phyloP scores from a whole-genome alignment of 2,888 invertebrate genomes.

The Orthosia cruda region DNA sequence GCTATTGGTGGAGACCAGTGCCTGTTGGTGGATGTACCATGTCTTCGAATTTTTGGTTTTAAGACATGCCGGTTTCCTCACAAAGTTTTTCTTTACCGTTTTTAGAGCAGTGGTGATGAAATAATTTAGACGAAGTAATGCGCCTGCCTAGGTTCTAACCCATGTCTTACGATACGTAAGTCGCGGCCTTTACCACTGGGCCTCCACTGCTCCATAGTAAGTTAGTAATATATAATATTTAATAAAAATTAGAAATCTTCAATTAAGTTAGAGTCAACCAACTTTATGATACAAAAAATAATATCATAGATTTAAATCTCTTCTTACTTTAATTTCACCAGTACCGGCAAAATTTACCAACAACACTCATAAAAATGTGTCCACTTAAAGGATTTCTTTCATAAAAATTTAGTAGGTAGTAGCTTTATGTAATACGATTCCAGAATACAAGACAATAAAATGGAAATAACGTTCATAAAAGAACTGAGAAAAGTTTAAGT shows the following conservation, averaged over 20 bases:
- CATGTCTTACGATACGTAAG: no score
- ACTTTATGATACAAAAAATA: not conserved
- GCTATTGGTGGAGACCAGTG: no score
- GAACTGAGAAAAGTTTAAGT: slow-evolving; percentile 62
- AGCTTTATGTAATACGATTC: slow-evolving; percentile 58
- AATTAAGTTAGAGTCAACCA: not conserved
- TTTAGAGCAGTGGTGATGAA: no score
- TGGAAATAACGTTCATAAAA: slow-evolving; percentile 65
- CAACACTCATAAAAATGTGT: slow-evolving; percentile 53
- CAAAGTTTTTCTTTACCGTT: no score
- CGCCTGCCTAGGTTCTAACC: no score
- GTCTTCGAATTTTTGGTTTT: no score
- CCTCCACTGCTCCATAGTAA: no score
- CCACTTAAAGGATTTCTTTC: slow-evolving; percentile 50
- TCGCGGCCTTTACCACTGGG: no score
- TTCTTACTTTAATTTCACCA: slow-evolving; percentile 53
- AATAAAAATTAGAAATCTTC: not conserved
- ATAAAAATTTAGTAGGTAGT: slow-evolving; percentile 59
- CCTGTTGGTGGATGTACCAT: no score
- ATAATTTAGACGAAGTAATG: no score
- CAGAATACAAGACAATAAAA: slow-evolving; percentile 63
- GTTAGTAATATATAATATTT: no score
- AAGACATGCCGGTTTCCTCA: no score
- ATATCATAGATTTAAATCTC: not conserved
- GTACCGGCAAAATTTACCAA: slow-evolving; percentile 43